Percentiles rank a stretch among this genome's conserved stretches.
These are phyloP conservation scores for Sterna hirundo DNA, from an alignment of 2,113 vertebrate species.

Conservation along the genomic window DNA sequence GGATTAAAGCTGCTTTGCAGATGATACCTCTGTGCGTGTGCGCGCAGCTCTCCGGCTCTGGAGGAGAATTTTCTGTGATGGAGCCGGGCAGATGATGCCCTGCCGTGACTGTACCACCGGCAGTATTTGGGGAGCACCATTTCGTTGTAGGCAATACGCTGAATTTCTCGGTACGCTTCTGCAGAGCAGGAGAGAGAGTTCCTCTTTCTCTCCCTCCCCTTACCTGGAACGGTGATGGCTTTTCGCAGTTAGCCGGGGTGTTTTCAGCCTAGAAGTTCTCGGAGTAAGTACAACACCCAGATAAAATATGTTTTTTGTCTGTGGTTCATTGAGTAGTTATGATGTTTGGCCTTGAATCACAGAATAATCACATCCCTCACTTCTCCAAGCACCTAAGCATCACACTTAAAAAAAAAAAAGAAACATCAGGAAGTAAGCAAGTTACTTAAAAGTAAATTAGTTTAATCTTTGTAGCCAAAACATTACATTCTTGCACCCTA, in stretches of 20 bases:
- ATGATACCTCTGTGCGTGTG: background rate
- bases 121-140: accelerated
- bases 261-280: conserved; percentile 29
- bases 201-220: background rate
- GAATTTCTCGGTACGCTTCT: background rate
- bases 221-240: background rate
- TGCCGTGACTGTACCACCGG: accelerated
- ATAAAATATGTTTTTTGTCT: conserved; percentile 45
- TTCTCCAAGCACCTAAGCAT: conserved; percentile 55
- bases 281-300: conserved; percentile 27
- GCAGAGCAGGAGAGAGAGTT: background rate
- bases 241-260: background rate
- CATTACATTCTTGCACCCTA: conserved; percentile 53
- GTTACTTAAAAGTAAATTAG: conserved; percentile 71
- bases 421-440: conserved; percentile 64
- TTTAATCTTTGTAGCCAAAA: conserved; percentile 71
- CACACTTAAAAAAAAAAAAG: conserved; percentile 51
- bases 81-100: background rate
- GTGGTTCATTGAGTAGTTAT: conserved; percentile 2
- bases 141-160: background rate
- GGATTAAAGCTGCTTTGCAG: background rate
- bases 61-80: accelerated
- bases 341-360: conserved; percentile 4
- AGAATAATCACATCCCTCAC: background rate
- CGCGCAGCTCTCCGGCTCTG: background rate